Conservation (phyloP, 92 coral and sea anemone species). For the Parazoanthus darwini region DNA sequence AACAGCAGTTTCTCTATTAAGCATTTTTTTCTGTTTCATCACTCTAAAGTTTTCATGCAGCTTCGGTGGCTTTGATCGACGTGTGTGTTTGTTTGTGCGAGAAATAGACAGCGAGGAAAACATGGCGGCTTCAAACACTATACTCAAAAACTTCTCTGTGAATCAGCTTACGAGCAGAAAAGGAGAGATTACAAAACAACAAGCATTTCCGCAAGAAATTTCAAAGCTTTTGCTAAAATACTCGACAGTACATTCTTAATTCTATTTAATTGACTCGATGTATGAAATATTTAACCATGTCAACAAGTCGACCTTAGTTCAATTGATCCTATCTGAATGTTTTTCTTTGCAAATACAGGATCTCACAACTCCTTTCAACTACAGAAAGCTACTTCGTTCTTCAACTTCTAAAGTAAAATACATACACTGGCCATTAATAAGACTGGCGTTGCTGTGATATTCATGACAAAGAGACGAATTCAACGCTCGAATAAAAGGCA, state of each 20-base stretch:
- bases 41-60: neutral
- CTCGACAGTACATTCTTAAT: neutral
- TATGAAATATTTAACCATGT: conserved; percentile 16
- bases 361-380: neutral
- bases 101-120: neutral
- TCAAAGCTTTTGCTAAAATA: conserved; percentile 5
- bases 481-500: neutral
- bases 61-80: neutral
- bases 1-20: neutral
- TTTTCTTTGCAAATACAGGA: conserved; percentile 18
- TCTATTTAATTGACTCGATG: neutral
- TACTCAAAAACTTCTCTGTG: neutral
- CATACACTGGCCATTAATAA: neutral
- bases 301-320: neutral
- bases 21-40: neutral
- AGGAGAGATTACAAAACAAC: neutral
- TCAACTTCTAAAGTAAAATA: neutral
- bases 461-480: conserved; percentile 17
- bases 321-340: neutral
- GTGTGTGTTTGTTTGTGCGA: conserved; percentile 1
- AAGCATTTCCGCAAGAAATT: neutral
- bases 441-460: neutral
- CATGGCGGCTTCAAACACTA: neutral
- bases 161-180: neutral
- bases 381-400: conserved; percentile 16